Evolutionary conservation across 2,888 invertebrate genomes (phyloP).

Genomic region (Brachynemurus nebulosus): DNA sequence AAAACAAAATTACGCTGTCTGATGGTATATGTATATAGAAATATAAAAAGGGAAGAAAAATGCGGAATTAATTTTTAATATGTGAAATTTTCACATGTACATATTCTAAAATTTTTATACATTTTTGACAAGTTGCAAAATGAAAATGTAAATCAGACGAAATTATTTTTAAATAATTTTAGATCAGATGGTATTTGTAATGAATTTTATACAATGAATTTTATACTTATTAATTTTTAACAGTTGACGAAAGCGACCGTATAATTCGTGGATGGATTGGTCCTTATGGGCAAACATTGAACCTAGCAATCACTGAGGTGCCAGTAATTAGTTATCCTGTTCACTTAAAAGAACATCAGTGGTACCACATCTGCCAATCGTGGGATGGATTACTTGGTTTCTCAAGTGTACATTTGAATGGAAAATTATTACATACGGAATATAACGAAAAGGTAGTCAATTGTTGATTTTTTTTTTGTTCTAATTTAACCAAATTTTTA

Average conservation of each 20-base stretch:
- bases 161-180: background rate
- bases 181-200: background rate
- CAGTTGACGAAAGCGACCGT: slow-evolving; percentile 40
- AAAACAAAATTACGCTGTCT: too few species aligned
- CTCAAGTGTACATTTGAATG: slow-evolving; percentile 48
- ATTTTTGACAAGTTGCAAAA: too few species aligned
- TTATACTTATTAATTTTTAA: slow-evolving; percentile 18
- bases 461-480: too few species aligned
- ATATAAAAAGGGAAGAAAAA: too few species aligned
- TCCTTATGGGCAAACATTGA: slow-evolving; percentile 38
- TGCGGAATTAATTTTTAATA: too few species aligned
- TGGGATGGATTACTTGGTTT: slow-evolving; percentile 46
- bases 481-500: too few species aligned
- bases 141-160: too few species aligned
- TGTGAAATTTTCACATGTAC: too few species aligned
- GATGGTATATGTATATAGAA: too few species aligned
- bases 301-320: slow-evolving; percentile 40
- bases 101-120: too few species aligned
- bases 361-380: slow-evolving; percentile 53
- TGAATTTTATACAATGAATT: slow-evolving; percentile 5
- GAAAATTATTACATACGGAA: slow-evolving; percentile 34
- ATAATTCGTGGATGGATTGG: slow-evolving; percentile 46
- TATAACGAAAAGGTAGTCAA: slow-evolving; percentile 26
- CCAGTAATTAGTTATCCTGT: slow-evolving; percentile 35
- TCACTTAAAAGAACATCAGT: slow-evolving; percentile 33